A percentile compares a stretch with the other conserved stretches of the same genome.
phyloP scores from a whole-genome alignment of 1,140 invertebrate species.

The Drosophila melanica region DNA sequence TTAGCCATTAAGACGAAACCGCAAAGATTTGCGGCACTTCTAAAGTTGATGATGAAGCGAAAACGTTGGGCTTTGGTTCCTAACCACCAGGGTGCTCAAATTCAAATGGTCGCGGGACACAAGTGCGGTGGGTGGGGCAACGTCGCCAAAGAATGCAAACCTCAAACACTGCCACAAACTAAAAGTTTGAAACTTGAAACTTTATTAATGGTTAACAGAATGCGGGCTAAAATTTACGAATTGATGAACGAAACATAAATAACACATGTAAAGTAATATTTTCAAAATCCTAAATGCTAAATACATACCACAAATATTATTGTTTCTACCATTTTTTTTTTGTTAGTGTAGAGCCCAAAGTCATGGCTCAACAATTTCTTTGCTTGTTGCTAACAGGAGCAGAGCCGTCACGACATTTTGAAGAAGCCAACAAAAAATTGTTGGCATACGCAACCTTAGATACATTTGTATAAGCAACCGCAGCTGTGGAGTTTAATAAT shows the following conservation, averaged over 20 bases:
- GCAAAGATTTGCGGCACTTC: conserved; percentile 77
- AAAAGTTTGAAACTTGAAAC: conserved; percentile 18
- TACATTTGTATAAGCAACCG: conserved; percentile 48
- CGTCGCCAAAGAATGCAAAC: conserved; percentile 35
- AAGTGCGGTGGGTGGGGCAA: conserved; percentile 9
- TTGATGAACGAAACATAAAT: not conserved
- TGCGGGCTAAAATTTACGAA: not conserved
- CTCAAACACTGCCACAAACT: conserved; percentile 28
- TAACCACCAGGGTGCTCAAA: conserved; percentile 15
- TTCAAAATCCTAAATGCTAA: too few relatives aligned
- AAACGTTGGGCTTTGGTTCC: conserved; percentile 25
- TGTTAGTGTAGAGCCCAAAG: conserved; percentile 25
- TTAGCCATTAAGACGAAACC: conserved; percentile 81
- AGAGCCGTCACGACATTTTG: conserved; percentile 41
- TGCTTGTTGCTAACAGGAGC: conserved; percentile 55
- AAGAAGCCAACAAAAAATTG: conserved; percentile 40
- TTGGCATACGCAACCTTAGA: conserved; percentile 44
- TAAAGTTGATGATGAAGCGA: conserved; percentile 64
- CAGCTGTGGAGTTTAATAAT: conserved; percentile 38
- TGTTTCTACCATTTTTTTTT: not conserved
- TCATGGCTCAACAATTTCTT: conserved; percentile 53
- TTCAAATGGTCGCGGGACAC: conserved; percentile 18
- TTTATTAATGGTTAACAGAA: not conserved
- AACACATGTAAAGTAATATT: not conserved
- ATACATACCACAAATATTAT: not conserved